Base-by-base conservation (phyloP, 1,140 invertebrate genomes). In the Drosophila sturtevanti region DNA sequence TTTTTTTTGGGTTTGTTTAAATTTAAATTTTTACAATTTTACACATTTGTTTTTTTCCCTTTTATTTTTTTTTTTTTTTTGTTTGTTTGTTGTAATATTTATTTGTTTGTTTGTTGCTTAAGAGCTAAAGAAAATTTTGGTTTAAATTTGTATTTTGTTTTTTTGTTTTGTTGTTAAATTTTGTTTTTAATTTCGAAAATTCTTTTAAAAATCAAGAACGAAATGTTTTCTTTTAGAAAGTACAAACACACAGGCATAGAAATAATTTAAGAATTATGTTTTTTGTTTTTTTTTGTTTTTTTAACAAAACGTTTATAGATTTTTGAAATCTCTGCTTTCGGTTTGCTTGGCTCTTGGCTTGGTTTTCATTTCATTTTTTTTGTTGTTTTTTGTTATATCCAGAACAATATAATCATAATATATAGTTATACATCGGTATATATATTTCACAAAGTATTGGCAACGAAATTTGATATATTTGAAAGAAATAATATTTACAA, bases 271-370 rank as follows among this genome's bases (percentile, higher is more conserved):
- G 71, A 81, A 81, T 79, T 86, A 81, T 81, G 68, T 87, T 82
- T 81, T 63, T 52, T 44, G 2, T 48, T 48, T 3, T 56, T 1
- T 56, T 55, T 55, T 35, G 21, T 10, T 54, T 35, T 51, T 54
- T 63, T 64, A 69, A 87, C 87, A 84, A 87, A 87, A 87, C 79
- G 69, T 87, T 89, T 89, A 89, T 84, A 89, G 84, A 89, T 89
- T 89, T 89, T 89, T 67, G 77, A 89, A 89, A 89, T 89, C 84
- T 89, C 67, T 76, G 81, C 77, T 81, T 76, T 77, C 61, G 77
- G 16, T 78, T 76, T 63, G 82, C 82, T 87, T 87, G 84, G 82
- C 82, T 89, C 79, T 87, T 86, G 77, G 79, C 79, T 82, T 82
- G 64, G 70, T 60, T 67, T 72, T 71, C 24, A 54, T 77, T 68